Conservation (phyloP, 1,140 invertebrate genomes). For the Sycobia sp. region DNA sequence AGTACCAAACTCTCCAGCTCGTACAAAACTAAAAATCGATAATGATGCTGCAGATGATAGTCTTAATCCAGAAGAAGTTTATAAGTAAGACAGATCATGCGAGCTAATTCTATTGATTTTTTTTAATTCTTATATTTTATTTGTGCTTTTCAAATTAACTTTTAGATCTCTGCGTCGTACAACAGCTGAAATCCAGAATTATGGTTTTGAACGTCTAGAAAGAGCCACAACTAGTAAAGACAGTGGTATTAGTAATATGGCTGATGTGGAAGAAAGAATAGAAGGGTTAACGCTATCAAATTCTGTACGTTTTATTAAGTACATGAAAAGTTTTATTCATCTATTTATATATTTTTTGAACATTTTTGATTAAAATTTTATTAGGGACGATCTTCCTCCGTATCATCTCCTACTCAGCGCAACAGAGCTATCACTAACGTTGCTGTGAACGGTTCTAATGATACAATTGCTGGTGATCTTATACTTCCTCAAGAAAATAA, state of each 20-base stretch:
- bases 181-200: slow-evolving; percentile 92
- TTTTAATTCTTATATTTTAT: slow-evolving; percentile 6
- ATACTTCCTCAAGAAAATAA: slow-evolving; percentile 60
- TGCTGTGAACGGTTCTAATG: slow-evolving; percentile 57
- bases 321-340: not conserved
- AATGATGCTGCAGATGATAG: slow-evolving; percentile 67
- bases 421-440: slow-evolving; percentile 51
- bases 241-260: slow-evolving; percentile 86
- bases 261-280: slow-evolving; percentile 65
- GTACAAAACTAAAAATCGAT: slow-evolving; percentile 47
- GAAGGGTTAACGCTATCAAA: slow-evolving; percentile 61
- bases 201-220: slow-evolving; percentile 76
- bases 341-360: not conserved
- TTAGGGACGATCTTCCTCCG: slow-evolving; percentile 59
- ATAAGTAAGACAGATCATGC: slow-evolving; percentile 62
- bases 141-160: slow-evolving; percentile 31
- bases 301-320: slow-evolving; percentile 46
- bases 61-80: slow-evolving; percentile 84
- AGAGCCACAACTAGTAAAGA: slow-evolving; percentile 85
- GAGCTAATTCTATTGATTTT: slow-evolving; percentile 23
- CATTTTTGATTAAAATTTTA: not conserved
- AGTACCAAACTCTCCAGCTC: slow-evolving; percentile 53
- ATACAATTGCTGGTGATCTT: slow-evolving; percentile 57
- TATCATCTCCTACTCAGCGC: slow-evolving; percentile 60
- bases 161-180: slow-evolving; percentile 80